Evolutionary conservation across 2,888 invertebrate species (phyloP), one percentile per base, ranked within the genome.

Genomic region (Oligia fasciuncula): DNA sequence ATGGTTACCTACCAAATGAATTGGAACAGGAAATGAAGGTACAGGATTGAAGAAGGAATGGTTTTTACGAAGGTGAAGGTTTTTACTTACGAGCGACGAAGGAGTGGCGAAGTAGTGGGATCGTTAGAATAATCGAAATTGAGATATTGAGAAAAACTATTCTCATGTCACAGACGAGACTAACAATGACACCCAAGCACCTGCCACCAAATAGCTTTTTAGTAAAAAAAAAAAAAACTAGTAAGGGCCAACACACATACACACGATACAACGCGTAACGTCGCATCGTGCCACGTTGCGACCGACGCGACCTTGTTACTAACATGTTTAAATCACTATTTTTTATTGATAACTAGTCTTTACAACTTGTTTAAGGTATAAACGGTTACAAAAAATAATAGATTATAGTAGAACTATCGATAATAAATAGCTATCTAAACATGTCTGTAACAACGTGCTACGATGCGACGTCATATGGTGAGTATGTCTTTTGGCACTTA

Each of bases 21-120:
- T 72, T 49, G 14, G 9, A 51, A 77, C 40, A 67, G 68, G n/a
- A 69, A 35, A 68, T 75, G 13, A 14, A 19, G 65, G 49, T 43
- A 43, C 43, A 35, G 46, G 54, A 57, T 43, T 49, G 57, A 68
- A 40, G 57, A 40, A 49, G 19, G 19, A 68, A 54, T 69, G 11
- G 17, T 62, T 79, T 69, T 68, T 40, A 46, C 57, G 49, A 69
- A 65, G 65, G 46, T n/a, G 40, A 72, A 80, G 63, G 14, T 43
- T 75, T 83, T 35, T 73, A 83, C 60, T 68, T 69, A 54, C 51
- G 9, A 54, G 72, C 72, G 11, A 85, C 68, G 80, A 79, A 83
- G 57, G 46, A 73, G 65, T 80, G 69, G 14, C 40, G 43, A 75
- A 74, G 57, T 68, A 79, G 6, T 72, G 23, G 40, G 19, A 84